Evolutionary conservation across 2,888 invertebrate genomes (phyloP).

Genomic region (Brachyopa scutellaris): DNA sequence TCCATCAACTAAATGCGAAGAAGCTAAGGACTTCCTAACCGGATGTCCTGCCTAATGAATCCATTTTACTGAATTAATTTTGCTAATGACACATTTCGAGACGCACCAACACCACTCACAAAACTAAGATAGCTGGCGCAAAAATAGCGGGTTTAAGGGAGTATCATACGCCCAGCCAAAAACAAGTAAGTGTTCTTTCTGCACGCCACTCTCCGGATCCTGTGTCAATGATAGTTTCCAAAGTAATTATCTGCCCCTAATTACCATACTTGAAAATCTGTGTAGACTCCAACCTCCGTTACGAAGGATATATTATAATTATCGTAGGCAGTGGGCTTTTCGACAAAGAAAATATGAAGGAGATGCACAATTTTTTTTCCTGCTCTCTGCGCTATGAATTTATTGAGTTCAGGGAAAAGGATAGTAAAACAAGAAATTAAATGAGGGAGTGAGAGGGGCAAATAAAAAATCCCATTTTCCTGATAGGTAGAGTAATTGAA

Average conservation of each 20-base stretch:
- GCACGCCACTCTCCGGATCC: conserved; percentile 1
- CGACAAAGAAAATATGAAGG: not conserved
- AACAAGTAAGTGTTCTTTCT: conserved; percentile 10
- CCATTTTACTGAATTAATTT: conserved; percentile 66
- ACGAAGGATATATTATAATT: conserved; percentile 30
- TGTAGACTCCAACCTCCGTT: conserved; percentile 18
- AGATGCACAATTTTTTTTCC: not conserved
- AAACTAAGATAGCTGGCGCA: not conserved
- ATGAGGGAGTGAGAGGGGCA: not conserved
- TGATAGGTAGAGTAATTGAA: conserved; percentile 68
- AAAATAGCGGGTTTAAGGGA: conserved; percentile 17
- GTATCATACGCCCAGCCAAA: conserved; percentile 7
- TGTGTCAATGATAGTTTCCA: conserved; percentile 68
- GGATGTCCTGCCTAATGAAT: conserved; percentile 67
- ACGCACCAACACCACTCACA: not conserved
- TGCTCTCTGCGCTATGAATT: conserved; percentile 36
- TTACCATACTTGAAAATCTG: conserved; percentile 70
- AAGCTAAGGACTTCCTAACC: conserved; percentile 23
- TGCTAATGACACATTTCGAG: conserved; percentile 61
- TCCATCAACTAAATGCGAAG: conserved; percentile 12
- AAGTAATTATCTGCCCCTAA: conserved; percentile 72
- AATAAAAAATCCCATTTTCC: conserved; percentile 39
- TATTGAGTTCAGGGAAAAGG: conserved; percentile 50
- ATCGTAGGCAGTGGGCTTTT: conserved; percentile 56
- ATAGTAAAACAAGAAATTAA: not conserved